phyloP scores from a whole-genome alignment of 2,888 invertebrate genomes.

The Abscondita cerata region DNA sequence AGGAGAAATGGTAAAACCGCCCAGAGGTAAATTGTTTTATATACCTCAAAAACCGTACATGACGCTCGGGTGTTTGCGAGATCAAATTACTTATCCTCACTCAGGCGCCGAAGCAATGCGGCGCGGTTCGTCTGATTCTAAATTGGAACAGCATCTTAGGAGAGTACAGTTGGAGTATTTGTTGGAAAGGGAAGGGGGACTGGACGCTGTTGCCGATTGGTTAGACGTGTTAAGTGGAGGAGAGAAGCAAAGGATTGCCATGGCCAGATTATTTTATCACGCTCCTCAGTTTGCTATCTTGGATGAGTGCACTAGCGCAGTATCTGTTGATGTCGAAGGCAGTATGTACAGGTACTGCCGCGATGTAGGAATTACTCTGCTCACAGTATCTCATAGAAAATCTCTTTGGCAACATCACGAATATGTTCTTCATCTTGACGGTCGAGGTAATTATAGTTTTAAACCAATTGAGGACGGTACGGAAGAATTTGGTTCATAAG shows the following conservation, averaged over 20 bases:
- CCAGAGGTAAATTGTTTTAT: slow-evolving; percentile 93
- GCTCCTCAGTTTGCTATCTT: slow-evolving; percentile 98
- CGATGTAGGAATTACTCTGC: slow-evolving; percentile 87
- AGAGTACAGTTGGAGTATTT: slow-evolving; percentile 87
- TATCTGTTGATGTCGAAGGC: slow-evolving; percentile 98
- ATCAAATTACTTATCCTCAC: slow-evolving; percentile 93
- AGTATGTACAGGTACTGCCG: slow-evolving; percentile 95
- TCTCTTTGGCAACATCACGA: slow-evolving; percentile 98
- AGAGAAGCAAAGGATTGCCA: slow-evolving; percentile 98
- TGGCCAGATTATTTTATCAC: slow-evolving; percentile 97
- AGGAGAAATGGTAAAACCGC: slow-evolving; percentile 93
- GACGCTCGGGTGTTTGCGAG: slow-evolving; percentile 93
- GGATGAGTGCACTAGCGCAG: slow-evolving; percentile 98
- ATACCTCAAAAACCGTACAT: slow-evolving; percentile 98
- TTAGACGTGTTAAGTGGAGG: slow-evolving; percentile 98
- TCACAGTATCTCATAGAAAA: slow-evolving; percentile 97
- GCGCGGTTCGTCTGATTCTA: slow-evolving; percentile 78
- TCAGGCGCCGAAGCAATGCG: slow-evolving; percentile 83
- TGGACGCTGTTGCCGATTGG: slow-evolving; percentile 97
- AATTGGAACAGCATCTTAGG: slow-evolving; percentile 77
- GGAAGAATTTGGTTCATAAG: slow-evolving; percentile 85
- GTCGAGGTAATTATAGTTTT: slow-evolving; percentile 89
- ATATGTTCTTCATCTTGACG: slow-evolving; percentile 95
- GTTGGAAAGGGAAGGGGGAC: slow-evolving; percentile 82
- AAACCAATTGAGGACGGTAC: slow-evolving; percentile 85